These are phyloP conservation scores for Paratrypauchen microcephalus DNA, from an alignment of 2,797 vertebrate genomes.

Conservation along the genomic window DNA sequence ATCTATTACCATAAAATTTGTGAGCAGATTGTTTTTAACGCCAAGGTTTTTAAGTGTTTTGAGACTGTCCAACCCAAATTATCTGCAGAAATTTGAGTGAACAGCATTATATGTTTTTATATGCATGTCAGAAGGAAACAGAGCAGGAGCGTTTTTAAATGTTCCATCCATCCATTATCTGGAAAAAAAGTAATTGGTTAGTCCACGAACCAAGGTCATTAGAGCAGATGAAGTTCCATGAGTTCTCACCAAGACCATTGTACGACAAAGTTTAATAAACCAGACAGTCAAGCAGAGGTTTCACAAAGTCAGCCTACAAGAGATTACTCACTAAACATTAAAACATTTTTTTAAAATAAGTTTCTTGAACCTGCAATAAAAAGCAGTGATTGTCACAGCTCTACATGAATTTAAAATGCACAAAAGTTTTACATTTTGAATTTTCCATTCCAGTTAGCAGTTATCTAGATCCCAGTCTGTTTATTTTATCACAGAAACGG, in stretches of 20 bases:
- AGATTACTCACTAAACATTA: neutral
- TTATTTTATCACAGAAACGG: too few species aligned
- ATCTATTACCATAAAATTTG: neutral
- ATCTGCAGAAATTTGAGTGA: too few species aligned
- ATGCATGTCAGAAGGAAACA: neutral
- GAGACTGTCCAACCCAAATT: too few species aligned
- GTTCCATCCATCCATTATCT: neutral
- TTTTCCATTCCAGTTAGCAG: neutral
- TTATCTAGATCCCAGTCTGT: too few species aligned
- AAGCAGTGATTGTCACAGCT: slow-evolving; percentile 10
- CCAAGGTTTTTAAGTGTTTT: too few species aligned
- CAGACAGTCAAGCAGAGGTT: slow-evolving; percentile 15
- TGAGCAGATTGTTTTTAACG: neutral
- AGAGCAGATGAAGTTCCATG: neutral
- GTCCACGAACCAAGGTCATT: neutral
- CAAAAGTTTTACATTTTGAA: neutral
- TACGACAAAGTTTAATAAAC: slow-evolving; percentile 5
- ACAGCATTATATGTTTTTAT: neutral
- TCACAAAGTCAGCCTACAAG: slow-evolving; percentile 30
- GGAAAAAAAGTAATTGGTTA: neutral
- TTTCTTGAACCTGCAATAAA: neutral
- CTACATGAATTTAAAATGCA: neutral
- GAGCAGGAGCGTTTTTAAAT: neutral
- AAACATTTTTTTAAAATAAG: neutral
- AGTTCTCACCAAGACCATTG: slow-evolving; percentile 9